Evolutionary conservation across 2,888 invertebrate species (phyloP), one percentile per base, ranked within the genome.

Genomic region (Mythimna albipuncta): DNA sequence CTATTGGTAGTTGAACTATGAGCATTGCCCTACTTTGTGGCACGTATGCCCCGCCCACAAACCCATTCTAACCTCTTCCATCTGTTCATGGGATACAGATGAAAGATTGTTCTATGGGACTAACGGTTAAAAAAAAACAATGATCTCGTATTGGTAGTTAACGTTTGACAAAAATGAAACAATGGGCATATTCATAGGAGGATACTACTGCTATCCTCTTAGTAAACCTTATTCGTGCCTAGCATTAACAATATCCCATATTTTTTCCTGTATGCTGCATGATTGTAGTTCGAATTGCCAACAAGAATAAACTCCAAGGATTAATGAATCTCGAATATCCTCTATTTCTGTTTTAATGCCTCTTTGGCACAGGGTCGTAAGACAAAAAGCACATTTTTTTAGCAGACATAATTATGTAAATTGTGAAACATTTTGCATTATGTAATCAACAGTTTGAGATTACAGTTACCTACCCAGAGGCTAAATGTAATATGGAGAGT

Each of bases 251-350:
- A n/a, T 62, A 32, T 35, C 6, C 11, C 2, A 64, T 63, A 64
- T 57, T 57, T 47, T 47, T 16, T 47, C 47, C 47, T 47, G 47
- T 47, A 47, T 47, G 16, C 16, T 47, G 16, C 47, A 54, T 5
- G 13, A 26, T 58, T 58, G 19, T 50, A 13, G 13, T 57, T 64
- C 9, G 7, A 75, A 3, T 6, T 32, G 13, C 13, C 5, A 4
- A 75, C 50, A 32, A 58, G 76, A 41, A 76, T 73, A 73, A 59
- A 38, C 6, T 6, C 58, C 9, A 19, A 32, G 2, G 6, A 35
- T 35, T 32, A 35, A 11, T 13, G 11, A 5, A 44, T 44, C 11
- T 58, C 38, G 32, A n/a, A 35, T 5, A 26, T 50, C 19, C 65
- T 75, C 57, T 32, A 57, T 3, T 5, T 61, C 52, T 61, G 4